Conservation (phyloP, 2,888 invertebrate genomes). For the Blomia tropicalis region DNA sequence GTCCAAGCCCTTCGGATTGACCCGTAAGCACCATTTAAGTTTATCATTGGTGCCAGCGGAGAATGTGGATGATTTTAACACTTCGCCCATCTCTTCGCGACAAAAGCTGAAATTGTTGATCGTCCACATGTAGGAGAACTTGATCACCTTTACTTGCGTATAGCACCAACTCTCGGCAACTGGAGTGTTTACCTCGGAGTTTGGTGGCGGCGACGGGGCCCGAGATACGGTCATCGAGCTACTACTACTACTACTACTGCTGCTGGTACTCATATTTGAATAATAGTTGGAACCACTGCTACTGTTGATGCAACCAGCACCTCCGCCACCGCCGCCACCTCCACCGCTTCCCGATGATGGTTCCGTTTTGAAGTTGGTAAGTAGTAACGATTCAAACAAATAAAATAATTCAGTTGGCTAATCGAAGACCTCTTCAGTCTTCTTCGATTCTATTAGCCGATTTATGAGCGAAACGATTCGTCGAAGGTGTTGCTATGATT, state of each 20-base stretch:
- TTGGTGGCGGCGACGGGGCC: constrained; percentile 73
- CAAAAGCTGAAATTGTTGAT: constrained; percentile 99
- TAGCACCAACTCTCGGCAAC: constrained; percentile 99
- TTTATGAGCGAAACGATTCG: too few species aligned
- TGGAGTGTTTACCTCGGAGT: constrained; percentile 56
- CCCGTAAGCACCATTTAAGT: constrained; percentile 98
- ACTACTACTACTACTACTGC: constrained; percentile 18
- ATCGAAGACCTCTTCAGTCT: too few species aligned
- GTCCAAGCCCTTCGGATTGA: constrained; percentile 98
- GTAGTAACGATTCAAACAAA: too few species aligned
- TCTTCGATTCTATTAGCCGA: too few species aligned
- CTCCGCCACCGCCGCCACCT: constrained; percentile 10
- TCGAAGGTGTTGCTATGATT: too few species aligned
- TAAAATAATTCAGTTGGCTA: background rate
- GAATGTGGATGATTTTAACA: constrained; percentile 97
- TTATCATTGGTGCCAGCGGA: constrained; percentile 99
- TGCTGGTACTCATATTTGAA: constrained; percentile 38
- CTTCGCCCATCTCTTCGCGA: constrained; percentile 99
- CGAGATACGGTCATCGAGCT: constrained; percentile 71
- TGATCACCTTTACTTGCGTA: constrained; percentile 99
- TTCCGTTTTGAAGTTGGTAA: too few species aligned
- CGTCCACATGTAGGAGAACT: constrained; percentile 99
- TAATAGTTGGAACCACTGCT: background rate
- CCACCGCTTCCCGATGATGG: constrained; percentile 19
- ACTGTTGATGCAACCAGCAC: background rate